Percentiles rank a stretch among this genome's conserved stretches.
phyloP scores from a whole-genome alignment of 2,113 vertebrate species.

The Phrynosoma platyrhinos region DNA sequence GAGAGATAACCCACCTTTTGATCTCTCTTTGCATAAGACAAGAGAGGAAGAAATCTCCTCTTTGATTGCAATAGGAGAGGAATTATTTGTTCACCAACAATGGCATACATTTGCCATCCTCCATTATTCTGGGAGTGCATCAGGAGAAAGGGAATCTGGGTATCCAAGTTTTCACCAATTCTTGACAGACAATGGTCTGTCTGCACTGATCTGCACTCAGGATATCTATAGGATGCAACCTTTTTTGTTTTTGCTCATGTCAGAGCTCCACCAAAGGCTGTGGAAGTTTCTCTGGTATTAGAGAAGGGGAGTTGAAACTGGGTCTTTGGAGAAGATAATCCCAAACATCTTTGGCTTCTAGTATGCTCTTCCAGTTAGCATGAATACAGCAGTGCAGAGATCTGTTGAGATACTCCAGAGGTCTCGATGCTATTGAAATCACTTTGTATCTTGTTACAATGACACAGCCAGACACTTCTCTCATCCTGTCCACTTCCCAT shows the following conservation, averaged over 20 bases:
- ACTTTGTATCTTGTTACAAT: too few relatives aligned
- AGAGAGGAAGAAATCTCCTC: not conserved
- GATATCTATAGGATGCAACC: too few relatives aligned
- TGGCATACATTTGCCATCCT: not conserved
- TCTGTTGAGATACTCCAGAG: too few relatives aligned
- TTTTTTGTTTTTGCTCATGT: not conserved
- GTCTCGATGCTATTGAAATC: too few relatives aligned
- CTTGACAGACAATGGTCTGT: too few relatives aligned
- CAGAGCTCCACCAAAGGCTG: not conserved
- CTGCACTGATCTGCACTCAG: too few relatives aligned
- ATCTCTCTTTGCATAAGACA: too few relatives aligned
- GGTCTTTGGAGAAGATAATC: not conserved
- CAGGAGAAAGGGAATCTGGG: not conserved
- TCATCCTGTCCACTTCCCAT: too few relatives aligned
- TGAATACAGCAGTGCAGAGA: not conserved
- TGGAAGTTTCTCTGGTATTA: not conserved
- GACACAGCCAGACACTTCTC: too few relatives aligned
- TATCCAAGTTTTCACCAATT: not conserved
- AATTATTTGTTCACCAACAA: not conserved
- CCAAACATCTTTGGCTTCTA: not conserved
- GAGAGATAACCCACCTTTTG: not conserved
- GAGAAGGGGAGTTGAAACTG: not conserved
- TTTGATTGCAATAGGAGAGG: not conserved
- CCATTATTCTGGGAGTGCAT: not conserved
- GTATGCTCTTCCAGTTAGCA: not conserved